Percentiles rank a stretch among this genome's conserved stretches.
Conservation (phyloP, 2,113 vertebrate genomes). For the Pteronura brasiliensis region DNA sequence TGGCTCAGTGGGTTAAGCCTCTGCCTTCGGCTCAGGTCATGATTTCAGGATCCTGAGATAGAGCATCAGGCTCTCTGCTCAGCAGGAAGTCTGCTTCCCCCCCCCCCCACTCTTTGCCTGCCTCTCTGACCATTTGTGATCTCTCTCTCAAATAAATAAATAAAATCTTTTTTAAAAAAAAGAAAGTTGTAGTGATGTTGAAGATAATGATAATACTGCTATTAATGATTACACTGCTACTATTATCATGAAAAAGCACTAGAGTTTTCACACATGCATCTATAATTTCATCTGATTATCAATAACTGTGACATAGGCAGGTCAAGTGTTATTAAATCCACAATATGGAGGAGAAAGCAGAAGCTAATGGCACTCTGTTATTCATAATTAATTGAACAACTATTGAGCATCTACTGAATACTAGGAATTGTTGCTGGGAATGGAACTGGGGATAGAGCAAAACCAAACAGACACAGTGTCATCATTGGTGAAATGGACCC, state of each 20-base stretch:
- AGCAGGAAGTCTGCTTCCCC: too few relatives aligned
- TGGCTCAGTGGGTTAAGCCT: too few relatives aligned
- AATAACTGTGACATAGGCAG: neutral
- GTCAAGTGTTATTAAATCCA: neutral
- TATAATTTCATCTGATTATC: neutral
- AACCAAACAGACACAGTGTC: neutral
- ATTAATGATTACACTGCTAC: neutral
- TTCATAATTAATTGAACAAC: neutral
- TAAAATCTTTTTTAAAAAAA: too few relatives aligned
- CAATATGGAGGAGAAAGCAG: neutral
- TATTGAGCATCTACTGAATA: neutral
- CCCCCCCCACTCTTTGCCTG: accelerated
- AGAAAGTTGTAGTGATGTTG: neutral
- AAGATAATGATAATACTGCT: neutral
- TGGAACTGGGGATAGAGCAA: neutral
- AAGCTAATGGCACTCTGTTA: neutral
- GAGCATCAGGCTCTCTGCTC: too few relatives aligned
- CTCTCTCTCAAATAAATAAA: too few relatives aligned
- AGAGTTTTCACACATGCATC: neutral
- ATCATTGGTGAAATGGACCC: neutral
- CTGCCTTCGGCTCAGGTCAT: too few relatives aligned
- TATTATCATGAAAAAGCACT: neutral
- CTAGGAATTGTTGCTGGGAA: neutral
- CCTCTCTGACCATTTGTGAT: too few relatives aligned
- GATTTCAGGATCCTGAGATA: too few relatives aligned